These are phyloP conservation scores for Meloidogyne floridensis DNA, from an alignment of 1,140 invertebrate genomes.

Conservation along the genomic window DNA sequence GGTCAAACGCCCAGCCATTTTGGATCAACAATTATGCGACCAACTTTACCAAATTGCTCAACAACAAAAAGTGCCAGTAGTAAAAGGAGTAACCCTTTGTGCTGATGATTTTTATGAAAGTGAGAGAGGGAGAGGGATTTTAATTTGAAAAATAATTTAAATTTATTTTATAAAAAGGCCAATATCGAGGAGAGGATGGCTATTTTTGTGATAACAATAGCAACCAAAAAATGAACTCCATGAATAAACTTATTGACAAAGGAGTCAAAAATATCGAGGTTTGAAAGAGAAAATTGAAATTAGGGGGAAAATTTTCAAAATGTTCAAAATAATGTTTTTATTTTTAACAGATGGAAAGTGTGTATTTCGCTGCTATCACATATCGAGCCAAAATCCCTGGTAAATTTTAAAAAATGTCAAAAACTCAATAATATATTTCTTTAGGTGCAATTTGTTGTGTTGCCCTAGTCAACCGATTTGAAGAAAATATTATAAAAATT, in stretches of 20 bases:
- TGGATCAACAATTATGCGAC: constrained; percentile 78
- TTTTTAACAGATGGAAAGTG: constrained; percentile 83
- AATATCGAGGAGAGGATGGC: constrained; percentile 77
- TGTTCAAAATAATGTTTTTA: background rate
- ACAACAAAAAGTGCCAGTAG: constrained; percentile 71
- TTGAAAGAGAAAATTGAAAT: background rate
- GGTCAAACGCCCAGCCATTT: constrained; percentile 77
- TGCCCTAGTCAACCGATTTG: constrained; percentile 84
- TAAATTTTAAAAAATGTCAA: constrained; percentile 46
- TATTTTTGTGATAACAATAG: constrained; percentile 92
- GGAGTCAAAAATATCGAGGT: constrained; percentile 86
- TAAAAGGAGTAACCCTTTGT: constrained; percentile 88
- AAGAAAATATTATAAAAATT: constrained; percentile 83
- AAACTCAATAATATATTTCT: background rate
- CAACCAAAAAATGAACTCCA: constrained; percentile 84
- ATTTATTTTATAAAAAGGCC: constrained; percentile 1
- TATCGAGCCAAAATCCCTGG: constrained; percentile 85
- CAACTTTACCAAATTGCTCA: constrained; percentile 76
- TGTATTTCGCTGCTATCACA: constrained; percentile 87
- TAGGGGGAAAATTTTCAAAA: background rate
- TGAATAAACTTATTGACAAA: constrained; percentile 76
- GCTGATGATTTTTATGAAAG: constrained; percentile 97
- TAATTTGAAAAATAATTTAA: constrained; percentile 1
- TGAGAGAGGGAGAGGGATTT: constrained; percentile 61
- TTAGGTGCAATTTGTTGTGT: constrained; percentile 79